phyloP scores from a whole-genome alignment of 2,113 vertebrate genomes.

The Clarias magur region DNA sequence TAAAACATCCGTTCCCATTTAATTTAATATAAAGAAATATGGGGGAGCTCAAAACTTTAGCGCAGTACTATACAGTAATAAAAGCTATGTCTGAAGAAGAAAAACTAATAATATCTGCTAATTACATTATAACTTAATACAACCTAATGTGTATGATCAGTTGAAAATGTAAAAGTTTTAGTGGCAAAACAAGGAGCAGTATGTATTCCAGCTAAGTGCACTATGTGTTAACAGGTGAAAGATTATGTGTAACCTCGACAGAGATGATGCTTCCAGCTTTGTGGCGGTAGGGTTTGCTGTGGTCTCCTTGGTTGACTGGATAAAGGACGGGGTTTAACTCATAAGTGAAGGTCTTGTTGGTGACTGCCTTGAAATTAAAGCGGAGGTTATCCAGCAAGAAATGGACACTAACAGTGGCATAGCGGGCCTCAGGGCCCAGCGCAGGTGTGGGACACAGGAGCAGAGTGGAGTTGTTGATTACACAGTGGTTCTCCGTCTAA shows the following conservation, averaged over 20 bases:
- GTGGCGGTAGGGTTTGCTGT: conserved; percentile 83
- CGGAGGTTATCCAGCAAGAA: conserved; percentile 88
- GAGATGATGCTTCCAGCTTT: conserved; percentile 96
- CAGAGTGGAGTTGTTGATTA: conserved; percentile 84
- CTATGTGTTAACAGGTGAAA: not conserved
- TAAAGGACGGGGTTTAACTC: conserved; percentile 83
- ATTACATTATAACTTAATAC: not conserved
- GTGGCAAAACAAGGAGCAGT: not conserved
- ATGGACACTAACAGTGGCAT: conserved; percentile 69
- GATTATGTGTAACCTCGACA: conserved; percentile 81
- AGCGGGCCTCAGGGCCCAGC: conserved; percentile 69
- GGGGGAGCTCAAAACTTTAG: no score
- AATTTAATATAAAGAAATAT: no score
- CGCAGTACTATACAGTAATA: not conserved
- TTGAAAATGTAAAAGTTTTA: not conserved
- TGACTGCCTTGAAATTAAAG: conserved; percentile 83
- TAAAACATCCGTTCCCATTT: no score
- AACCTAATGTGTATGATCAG: not conserved
- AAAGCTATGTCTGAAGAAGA: not conserved
- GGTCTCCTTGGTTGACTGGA: conserved; percentile 83
- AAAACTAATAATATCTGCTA: not conserved
- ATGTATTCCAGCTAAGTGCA: not conserved
- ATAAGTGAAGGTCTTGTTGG: conserved; percentile 82
- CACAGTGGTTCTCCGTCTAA: conserved; percentile 73
- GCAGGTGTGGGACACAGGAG: conserved; percentile 86